Percentiles rank a stretch among this genome's conserved stretches.
These are phyloP conservation scores for Scomber japonicus DNA, from an alignment of 2,113 vertebrate genomes.

Conservation along the genomic window DNA sequence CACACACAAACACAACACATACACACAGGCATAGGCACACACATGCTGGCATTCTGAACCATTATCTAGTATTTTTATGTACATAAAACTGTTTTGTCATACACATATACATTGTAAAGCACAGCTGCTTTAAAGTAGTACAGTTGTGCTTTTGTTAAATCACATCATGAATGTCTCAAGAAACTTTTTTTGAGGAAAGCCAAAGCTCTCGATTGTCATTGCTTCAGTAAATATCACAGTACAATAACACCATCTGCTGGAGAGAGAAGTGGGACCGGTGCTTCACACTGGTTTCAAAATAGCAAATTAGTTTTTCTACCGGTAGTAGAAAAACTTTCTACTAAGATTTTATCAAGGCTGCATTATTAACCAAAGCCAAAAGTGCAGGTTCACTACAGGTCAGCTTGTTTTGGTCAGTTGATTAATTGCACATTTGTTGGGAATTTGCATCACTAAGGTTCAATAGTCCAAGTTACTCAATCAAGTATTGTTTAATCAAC, in stretches of 20 bases:
- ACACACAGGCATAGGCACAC: background rate
- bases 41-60: background rate
- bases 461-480: too few species aligned
- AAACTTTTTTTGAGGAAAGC: background rate
- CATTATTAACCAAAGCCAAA: background rate
- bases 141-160: background rate
- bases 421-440: too few species aligned
- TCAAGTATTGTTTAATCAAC: too few species aligned
- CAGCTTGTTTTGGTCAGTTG: too few species aligned
- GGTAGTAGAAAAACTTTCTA: background rate
- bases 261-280: background rate
- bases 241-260: conserved; percentile 5
- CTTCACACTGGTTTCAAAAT: background rate
- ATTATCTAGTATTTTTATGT: background rate
- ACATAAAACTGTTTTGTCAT: too few species aligned
- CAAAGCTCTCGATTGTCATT: background rate
- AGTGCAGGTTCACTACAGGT: too few species aligned
- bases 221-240: background rate
- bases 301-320: background rate
- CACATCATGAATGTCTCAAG: background rate
- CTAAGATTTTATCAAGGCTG: background rate
- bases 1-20: background rate
- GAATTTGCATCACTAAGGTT: too few species aligned
- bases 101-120: background rate
- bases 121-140: background rate